Conservation (phyloP, 1,140 invertebrate species). For the Drosophila parabipectinata region DNA sequence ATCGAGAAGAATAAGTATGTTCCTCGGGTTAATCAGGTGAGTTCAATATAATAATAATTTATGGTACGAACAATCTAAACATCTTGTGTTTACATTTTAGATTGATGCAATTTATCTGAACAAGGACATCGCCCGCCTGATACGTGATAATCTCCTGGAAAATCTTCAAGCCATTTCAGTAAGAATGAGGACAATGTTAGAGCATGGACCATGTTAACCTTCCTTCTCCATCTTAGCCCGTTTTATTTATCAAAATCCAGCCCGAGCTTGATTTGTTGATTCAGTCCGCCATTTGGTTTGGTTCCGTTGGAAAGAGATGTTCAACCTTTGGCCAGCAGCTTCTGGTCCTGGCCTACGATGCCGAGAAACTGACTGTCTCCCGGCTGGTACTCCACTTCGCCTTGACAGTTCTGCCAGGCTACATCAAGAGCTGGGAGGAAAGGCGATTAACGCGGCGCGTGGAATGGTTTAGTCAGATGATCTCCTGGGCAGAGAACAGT, state of each 20-base stretch:
- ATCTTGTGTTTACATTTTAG: slow-evolving; percentile 65
- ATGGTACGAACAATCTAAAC: background rate
- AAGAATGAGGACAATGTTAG: slow-evolving; percentile 14
- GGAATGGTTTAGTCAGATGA: slow-evolving; percentile 84
- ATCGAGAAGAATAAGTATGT: slow-evolving; percentile 77
- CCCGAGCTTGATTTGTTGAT: slow-evolving; percentile 86
- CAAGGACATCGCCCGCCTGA: slow-evolving; percentile 85
- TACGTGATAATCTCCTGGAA: slow-evolving; percentile 85
- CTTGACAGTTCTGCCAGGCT: slow-evolving; percentile 85
- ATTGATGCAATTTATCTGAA: slow-evolving; percentile 86
- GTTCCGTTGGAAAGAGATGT: slow-evolving; percentile 85
- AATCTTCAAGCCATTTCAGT: slow-evolving; percentile 86
- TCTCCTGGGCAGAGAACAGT: slow-evolving; percentile 85
- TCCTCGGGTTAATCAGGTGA: slow-evolving; percentile 84
- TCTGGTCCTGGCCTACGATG: slow-evolving; percentile 86
- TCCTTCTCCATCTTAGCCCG: slow-evolving; percentile 76
- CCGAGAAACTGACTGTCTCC: slow-evolving; percentile 84
- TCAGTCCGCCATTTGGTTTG: slow-evolving; percentile 86
- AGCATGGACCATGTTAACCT: background rate
- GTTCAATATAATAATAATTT: background rate
- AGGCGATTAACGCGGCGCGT: slow-evolving; percentile 84
- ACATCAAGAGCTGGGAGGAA: slow-evolving; percentile 85
- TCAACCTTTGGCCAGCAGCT: slow-evolving; percentile 87
- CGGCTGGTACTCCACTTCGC: slow-evolving; percentile 86
- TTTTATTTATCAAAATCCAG: slow-evolving; percentile 85